Conservation (phyloP, 2,113 vertebrate genomes). For the Odocoileus virginianus region DNA sequence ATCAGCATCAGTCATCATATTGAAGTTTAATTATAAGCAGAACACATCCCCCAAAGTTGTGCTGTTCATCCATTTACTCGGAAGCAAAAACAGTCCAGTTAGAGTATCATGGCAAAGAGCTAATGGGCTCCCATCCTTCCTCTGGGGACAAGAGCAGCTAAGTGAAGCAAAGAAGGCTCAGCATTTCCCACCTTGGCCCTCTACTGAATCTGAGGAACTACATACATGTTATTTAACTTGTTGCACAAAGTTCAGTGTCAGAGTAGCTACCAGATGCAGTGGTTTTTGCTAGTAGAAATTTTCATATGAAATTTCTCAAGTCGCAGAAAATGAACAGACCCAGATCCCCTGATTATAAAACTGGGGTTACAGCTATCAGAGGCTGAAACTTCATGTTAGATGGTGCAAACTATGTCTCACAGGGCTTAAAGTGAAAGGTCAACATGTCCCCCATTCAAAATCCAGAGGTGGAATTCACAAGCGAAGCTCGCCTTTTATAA, state of each 20-base stretch:
- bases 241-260: not conserved
- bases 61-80: not conserved
- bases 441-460: not conserved
- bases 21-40: not conserved
- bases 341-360: not conserved
- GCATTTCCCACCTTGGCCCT: not conserved
- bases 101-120: not conserved
- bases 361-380: not conserved
- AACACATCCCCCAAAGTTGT: not conserved
- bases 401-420: rapidly evolving
- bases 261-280: not conserved
- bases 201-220: not conserved
- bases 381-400: no score
- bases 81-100: not conserved
- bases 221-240: not conserved
- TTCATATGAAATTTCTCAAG: not conserved
- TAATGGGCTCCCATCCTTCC: not conserved
- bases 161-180: not conserved
- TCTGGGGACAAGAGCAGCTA: not conserved
- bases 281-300: not conserved
- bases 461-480: not conserved
- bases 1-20: not conserved
- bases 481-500: not conserved
- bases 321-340: not conserved
- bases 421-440: not conserved